A percentile compares a stretch with the other conserved stretches of the same genome.
Evolutionary conservation across 2,113 vertebrate species (phyloP).

Genomic region (Varanus salvator): DNA sequence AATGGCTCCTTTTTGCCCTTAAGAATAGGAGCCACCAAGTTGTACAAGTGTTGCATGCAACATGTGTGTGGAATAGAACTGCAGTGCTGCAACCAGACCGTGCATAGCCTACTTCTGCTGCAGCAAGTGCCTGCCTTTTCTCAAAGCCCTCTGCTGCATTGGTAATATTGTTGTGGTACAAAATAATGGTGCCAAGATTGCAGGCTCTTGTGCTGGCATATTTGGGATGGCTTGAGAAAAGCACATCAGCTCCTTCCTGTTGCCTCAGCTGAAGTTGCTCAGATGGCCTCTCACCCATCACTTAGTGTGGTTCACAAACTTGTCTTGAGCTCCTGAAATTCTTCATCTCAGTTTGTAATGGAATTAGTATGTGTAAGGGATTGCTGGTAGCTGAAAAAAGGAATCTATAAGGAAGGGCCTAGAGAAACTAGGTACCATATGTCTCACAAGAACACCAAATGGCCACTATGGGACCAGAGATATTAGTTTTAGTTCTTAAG

Average conservation of each 20-base stretch:
- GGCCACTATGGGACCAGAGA: not conserved
- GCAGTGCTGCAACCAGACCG: not conserved
- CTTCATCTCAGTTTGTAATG: not conserved
- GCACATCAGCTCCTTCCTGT: not conserved
- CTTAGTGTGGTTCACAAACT: not conserved
- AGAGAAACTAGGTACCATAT: not conserved
- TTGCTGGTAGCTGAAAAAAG: not conserved
- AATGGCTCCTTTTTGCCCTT: not conserved
- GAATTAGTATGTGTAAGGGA: too few relatives aligned
- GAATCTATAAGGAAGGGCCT: not conserved
- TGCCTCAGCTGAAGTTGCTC: not conserved
- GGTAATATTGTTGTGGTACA: not conserved
- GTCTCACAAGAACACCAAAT: not conserved
- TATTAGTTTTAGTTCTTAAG: not conserved
- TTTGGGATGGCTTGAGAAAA: not conserved
- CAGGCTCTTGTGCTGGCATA: not conserved
- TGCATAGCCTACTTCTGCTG: not conserved
- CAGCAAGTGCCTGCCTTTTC: not conserved
- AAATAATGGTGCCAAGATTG: not conserved
- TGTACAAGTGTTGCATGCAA: not conserved
- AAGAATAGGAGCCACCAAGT: not conserved
- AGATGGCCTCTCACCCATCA: not conserved
- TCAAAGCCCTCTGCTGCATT: not conserved
- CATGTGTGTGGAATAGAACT: not conserved
- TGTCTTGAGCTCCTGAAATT: not conserved